Base-by-base conservation (phyloP, 2,888 invertebrate species). In the Laspeyria flexula region DNA sequence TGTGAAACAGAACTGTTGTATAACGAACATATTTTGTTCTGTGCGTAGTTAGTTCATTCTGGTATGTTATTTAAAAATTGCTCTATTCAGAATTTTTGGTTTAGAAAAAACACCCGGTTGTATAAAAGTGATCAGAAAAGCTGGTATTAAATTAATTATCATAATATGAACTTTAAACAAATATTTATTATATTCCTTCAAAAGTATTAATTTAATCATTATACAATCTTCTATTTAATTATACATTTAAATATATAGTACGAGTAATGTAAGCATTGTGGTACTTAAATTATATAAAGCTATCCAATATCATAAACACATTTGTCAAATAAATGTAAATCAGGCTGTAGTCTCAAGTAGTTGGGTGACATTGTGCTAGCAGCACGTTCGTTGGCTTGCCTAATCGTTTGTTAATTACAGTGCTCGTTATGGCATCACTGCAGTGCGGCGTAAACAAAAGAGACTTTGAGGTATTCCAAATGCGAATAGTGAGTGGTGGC, bases 401-500 rank as follows among this genome's bases (percentile, higher is more conserved):
- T 67, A 65, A 69, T 65, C 60, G 66, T 57, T 69, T 62, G 70
- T 65, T 67, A 70, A 67, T 67, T 63, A 60, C 56, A 55, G 50
- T 47, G 49, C 62, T 70, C 66, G 63, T 63, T 63, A 65, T 51
- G 49, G 41, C 55, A 34, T 43, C 40, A 31, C 43, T 61, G 65
- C 51, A 57, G 39, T 29, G 31, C 45, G 51, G 46, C 50, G 41
- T 42, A 47, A 34, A 42, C 41, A 47, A 47, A 67, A 58, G 60
- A 44, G 59, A 58, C 51, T 50, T 60, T 57, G 61, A 70, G 60
- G 57, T 53, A 56, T 60, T 61, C 53, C 25, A 53, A 65, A 49
- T 55, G 49, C 55, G 27, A 35, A 21, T 34, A 3, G 33, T 25
- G 13, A 38, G 34, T 23, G 29, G 33, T 11, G 62, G 61, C 60